A percentile compares a stretch with the other conserved stretches of the same genome.
Evolutionary conservation across 35 echinoderm and acorn worm genomes (phyloP).

Genomic region (Diadema setosum): DNA sequence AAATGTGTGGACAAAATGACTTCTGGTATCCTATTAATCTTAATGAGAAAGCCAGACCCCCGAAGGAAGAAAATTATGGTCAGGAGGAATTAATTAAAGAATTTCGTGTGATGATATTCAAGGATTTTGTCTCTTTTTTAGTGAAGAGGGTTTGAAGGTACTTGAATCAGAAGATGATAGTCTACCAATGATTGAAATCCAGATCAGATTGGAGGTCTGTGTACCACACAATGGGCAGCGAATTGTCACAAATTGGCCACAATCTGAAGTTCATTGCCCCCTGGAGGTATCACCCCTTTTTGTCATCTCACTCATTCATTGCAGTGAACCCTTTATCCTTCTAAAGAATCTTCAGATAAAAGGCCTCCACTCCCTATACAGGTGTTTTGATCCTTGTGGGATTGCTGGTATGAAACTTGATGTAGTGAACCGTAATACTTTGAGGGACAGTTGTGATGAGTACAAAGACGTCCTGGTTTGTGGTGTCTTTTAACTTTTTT

Average conservation of each 20-base stretch:
- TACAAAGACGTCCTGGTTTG: too few relatives aligned
- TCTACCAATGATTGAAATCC: neutral
- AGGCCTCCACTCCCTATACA: too few relatives aligned
- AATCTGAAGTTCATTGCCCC: neutral
- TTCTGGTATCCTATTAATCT: neutral
- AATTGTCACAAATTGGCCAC: neutral
- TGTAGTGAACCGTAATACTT: too few relatives aligned
- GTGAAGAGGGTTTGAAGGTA: neutral
- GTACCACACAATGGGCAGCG: neutral
- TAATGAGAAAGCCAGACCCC: neutral
- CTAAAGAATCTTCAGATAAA: too few relatives aligned
- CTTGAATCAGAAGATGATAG: neutral
- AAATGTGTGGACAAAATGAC: neutral
- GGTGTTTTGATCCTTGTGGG: too few relatives aligned
- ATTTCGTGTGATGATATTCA: too few relatives aligned
- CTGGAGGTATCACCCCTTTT: neutral
- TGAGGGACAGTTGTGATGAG: too few relatives aligned
- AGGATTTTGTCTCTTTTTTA: too few relatives aligned
- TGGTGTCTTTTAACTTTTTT: too few relatives aligned
- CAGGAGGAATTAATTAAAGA: neutral
- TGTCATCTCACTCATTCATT: neutral
- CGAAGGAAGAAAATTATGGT: neutral
- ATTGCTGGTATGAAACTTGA: too few relatives aligned
- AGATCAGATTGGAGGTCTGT: constrained; percentile 3
- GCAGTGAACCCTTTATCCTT: too few relatives aligned